phyloP scores from a whole-genome alignment of 2,888 invertebrate species.

The Drosophila pseudotakahashii region DNA sequence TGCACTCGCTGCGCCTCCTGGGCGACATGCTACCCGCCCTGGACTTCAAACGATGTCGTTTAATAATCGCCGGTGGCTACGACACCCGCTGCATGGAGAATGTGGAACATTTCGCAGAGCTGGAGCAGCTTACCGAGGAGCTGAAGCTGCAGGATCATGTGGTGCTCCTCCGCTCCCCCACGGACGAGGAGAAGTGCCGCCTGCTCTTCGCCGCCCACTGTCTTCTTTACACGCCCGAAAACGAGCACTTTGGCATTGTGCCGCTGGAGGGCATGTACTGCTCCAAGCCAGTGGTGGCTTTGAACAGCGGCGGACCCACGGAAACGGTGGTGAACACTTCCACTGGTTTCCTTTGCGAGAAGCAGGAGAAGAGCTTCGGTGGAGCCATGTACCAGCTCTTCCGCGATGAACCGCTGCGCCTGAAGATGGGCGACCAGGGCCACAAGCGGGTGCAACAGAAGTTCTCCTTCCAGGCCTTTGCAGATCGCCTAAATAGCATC shows the following conservation, averaged over 20 bases:
- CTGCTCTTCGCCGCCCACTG: constrained; percentile 91
- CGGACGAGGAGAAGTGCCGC: constrained; percentile 92
- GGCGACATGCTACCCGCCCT: constrained; percentile 85
- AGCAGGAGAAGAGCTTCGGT: constrained; percentile 89
- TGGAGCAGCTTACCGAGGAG: constrained; percentile 88
- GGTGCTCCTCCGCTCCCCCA: constrained; percentile 94
- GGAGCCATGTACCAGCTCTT: constrained; percentile 90
- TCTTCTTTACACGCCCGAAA: constrained; percentile 96
- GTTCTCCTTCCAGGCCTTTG: constrained; percentile 94
- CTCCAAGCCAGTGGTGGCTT: constrained; percentile 96
- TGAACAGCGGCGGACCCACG: constrained; percentile 97
- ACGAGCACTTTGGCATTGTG: constrained; percentile 99
- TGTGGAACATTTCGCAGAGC: constrained; percentile 91
- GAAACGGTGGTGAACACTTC: constrained; percentile 93
- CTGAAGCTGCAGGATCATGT: constrained; percentile 89
- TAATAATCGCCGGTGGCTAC: constrained; percentile 98
- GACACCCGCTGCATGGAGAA: constrained; percentile 95
- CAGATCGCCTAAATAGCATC: constrained; percentile 87
- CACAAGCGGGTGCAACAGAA: constrained; percentile 89
- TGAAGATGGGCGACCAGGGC: constrained; percentile 91
- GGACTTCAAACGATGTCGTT: constrained; percentile 89
- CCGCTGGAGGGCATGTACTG: constrained; percentile 99
- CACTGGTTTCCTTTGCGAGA: constrained; percentile 92
- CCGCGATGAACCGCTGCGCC: constrained; percentile 86
- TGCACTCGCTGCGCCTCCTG: constrained; percentile 91